Evolutionary conservation across 2,888 invertebrate genomes (phyloP).

Genomic region (Drosophila pegasa): DNA sequence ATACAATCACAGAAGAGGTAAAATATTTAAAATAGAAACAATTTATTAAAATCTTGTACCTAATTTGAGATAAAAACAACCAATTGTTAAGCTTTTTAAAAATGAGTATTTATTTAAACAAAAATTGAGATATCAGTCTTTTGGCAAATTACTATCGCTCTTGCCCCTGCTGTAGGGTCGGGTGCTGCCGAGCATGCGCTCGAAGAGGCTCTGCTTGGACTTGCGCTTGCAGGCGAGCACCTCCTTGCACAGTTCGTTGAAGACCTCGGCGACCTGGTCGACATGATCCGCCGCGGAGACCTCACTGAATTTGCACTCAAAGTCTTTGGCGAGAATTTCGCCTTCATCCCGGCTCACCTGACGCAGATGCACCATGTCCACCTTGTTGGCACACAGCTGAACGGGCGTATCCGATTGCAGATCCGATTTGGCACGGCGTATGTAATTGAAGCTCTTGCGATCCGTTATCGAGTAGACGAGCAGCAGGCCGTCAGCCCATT

Average conservation of each 20-base stretch:
- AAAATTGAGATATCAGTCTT: slow-evolving; percentile 87
- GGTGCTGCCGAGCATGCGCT: slow-evolving; percentile 93
- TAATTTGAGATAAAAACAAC: no score
- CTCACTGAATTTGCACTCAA: slow-evolving; percentile 94
- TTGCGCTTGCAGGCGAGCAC: slow-evolving; percentile 91
- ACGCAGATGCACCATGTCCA: slow-evolving; percentile 95
- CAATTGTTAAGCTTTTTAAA: background rate
- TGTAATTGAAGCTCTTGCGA: slow-evolving; percentile 92
- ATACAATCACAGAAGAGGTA: no score
- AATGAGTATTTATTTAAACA: slow-evolving; percentile 51
- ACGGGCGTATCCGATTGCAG: slow-evolving; percentile 91
- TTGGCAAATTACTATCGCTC: slow-evolving; percentile 94
- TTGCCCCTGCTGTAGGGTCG: slow-evolving; percentile 93
- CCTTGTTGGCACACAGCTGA: slow-evolving; percentile 95
- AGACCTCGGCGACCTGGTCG: slow-evolving; percentile 92
- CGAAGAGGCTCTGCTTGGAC: slow-evolving; percentile 93
- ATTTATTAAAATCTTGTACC: no score
- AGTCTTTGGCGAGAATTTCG: slow-evolving; percentile 94
- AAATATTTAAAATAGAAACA: no score
- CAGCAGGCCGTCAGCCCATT: slow-evolving; percentile 96
- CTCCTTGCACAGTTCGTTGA: slow-evolving; percentile 93
- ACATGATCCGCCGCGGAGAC: slow-evolving; percentile 96
- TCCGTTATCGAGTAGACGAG: slow-evolving; percentile 96
- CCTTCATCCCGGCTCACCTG: slow-evolving; percentile 96
- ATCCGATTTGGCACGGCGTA: slow-evolving; percentile 90